Conservation (phyloP, 1,140 invertebrate species). For the Stegodyphus dumicola region DNA sequence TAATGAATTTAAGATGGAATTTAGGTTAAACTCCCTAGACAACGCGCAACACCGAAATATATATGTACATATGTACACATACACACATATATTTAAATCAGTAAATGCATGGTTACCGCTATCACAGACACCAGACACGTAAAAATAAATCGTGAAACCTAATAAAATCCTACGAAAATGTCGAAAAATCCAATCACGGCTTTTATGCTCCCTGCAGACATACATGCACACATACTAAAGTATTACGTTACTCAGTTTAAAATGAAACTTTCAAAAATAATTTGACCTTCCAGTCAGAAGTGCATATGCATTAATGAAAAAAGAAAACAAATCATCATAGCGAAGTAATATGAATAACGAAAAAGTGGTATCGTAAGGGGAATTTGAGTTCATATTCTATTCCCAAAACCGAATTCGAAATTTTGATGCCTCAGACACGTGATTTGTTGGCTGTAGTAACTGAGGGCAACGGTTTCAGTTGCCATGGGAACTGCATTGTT, state of each 20-base stretch:
- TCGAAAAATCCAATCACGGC: slow-evolving; percentile 23
- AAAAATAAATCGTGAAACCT: slow-evolving; percentile 6
- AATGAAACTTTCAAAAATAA: too few species aligned
- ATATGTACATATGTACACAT: too few species aligned
- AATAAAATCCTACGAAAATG: not conserved
- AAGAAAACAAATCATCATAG: not conserved
- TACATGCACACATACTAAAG: not conserved
- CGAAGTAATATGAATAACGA: slow-evolving; percentile 24
- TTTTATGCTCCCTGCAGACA: not conserved
- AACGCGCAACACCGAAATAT: too few species aligned
- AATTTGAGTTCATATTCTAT: slow-evolving; percentile 26
- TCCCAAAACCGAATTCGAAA: slow-evolving; percentile 9
- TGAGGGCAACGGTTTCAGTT: slow-evolving; percentile 39
- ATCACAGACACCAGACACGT: not conserved
- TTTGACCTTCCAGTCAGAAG: not conserved
- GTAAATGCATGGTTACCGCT: too few species aligned
- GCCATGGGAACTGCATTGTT: slow-evolving; percentile 27
- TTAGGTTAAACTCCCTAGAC: too few species aligned
- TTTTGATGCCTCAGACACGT: slow-evolving; percentile 22
- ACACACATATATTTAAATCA: too few species aligned
- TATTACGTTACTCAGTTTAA: slow-evolving; percentile 2
- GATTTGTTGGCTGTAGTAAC: slow-evolving; percentile 46
- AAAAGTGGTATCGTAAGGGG: not conserved
- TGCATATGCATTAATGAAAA: slow-evolving; percentile 23
- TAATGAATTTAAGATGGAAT: too few species aligned